Evolutionary conservation across 2,888 invertebrate species (phyloP).

Genomic region (Limnephilus marmoratus): DNA sequence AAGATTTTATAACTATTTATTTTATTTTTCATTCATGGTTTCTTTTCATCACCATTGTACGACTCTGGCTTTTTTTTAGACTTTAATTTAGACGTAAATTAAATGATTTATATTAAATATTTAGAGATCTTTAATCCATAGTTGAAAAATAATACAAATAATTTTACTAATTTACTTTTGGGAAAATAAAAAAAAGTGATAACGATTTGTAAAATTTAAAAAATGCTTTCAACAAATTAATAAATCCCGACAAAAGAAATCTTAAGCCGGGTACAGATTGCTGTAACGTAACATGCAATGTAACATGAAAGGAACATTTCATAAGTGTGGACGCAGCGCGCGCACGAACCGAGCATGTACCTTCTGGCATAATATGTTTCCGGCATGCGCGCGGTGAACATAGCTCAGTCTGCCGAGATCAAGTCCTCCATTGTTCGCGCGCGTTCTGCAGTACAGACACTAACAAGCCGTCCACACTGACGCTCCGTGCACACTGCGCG

Average conservation of each 20-base stretch:
- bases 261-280: too few species aligned
- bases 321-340: too few species aligned
- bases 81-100: neutral
- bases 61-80: neutral
- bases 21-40: neutral
- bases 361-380: too few species aligned
- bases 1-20: neutral
- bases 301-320: too few species aligned
- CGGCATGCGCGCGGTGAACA: too few species aligned
- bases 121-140: neutral
- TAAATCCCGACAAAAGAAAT: neutral
- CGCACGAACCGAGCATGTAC: too few species aligned
- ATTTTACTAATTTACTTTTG: neutral
- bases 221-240: neutral
- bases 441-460: too few species aligned
- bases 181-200: neutral
- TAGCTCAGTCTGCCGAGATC: too few species aligned
- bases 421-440: too few species aligned
- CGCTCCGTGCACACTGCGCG: too few species aligned
- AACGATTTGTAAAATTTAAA: neutral
- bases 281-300: too few species aligned
- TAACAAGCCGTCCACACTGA: too few species aligned
- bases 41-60: neutral
- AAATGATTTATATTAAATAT: neutral
- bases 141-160: neutral